Base-by-base conservation (phyloP, 2,888 invertebrate species). In the Eilema sororculum region DNA sequence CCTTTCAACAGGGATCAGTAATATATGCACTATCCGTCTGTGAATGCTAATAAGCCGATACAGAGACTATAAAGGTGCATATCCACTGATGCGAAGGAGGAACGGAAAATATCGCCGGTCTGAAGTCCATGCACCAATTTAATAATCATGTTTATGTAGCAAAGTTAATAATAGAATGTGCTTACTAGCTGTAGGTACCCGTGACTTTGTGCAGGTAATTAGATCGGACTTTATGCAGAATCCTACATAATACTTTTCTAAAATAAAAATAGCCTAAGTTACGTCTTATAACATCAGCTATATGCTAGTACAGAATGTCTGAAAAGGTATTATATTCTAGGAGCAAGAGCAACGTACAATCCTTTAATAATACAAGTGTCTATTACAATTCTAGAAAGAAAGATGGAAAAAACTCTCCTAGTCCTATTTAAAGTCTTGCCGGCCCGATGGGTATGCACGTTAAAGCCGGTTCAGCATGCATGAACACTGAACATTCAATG, bases 31-130 rank as follows among this genome's bases (percentile, higher is more conserved):
- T 85, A 82, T 84, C 87, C 84, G 76, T 73, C 72, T 52, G 75
- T 86, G 89, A 88, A 91, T 91, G 84, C 81, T 91, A 91, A 93
- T 87, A 84, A 86, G 86, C 58, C 64, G 69, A 76, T 77, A 73
- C 67, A 67, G 22, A 59, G 22, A 22, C 24, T 75, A 71, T 65
- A 72, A 67, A 33, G 60, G 60, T 13, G 58, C 25, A 2, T 30
- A 30, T n/a, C 30, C 28, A 20, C 59, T 52, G 52, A 8, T n/a
- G 52, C 20, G 52, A 46, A 20, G 46, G 20, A 20, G 20, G 5
- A 46, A 46, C 10, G 16, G 46, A 37, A 46, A 46, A 20, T 46
- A 20, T 20, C 20, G 20, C 6, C 5, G 20, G 20, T 41, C 41
- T 5, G 9, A 41, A 20, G 20, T 20, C 16, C 16, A 2, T 16